phyloP scores from a whole-genome alignment of 2,797 vertebrate species.

The Liasis olivaceus region DNA sequence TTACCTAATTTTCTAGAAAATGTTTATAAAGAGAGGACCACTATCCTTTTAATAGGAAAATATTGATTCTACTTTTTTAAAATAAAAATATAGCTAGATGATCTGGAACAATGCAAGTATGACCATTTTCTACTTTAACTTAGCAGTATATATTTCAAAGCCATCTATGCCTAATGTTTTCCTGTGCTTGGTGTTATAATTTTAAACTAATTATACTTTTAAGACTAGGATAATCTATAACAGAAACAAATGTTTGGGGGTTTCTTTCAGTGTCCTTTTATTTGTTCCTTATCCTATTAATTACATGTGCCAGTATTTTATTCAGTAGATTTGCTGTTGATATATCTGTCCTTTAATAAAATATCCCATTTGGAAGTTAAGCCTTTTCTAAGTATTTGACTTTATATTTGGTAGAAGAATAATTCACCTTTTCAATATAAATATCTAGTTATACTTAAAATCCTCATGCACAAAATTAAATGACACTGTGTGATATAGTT shows the following conservation, averaged over 20 bases:
- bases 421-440: background rate
- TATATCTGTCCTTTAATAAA: background rate
- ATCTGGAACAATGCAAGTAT: background rate
- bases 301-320: background rate
- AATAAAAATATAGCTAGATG: background rate
- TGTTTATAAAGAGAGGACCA: background rate
- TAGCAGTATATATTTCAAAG: background rate
- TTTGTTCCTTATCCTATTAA: too few relatives aligned
- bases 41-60: background rate
- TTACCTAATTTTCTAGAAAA: background rate
- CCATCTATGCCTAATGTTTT: background rate
- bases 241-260: background rate
- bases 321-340: background rate
- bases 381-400: background rate
- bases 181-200: background rate
- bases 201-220: background rate
- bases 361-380: background rate
- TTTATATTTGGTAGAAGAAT: background rate
- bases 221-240: background rate
- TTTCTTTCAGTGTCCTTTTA: background rate
- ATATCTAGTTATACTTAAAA: background rate
- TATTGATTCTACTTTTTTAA: background rate
- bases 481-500: background rate
- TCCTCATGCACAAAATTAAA: background rate
- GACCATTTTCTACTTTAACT: background rate